Base-by-base conservation (phyloP, 2,888 invertebrate species). In the Zelleria hepariella region DNA sequence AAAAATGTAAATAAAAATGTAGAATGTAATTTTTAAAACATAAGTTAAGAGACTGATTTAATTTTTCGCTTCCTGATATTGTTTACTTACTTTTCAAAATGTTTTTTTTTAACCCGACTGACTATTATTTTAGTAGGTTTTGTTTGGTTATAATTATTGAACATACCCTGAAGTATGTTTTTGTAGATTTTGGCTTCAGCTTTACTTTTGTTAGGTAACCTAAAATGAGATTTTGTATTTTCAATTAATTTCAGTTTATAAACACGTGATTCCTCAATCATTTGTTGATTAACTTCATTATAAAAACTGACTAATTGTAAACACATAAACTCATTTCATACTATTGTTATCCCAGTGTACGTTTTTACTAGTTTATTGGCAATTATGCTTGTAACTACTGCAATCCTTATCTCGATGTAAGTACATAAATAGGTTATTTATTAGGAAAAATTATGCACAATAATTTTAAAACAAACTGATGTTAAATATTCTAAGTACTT, bases 41-140 rank as follows among this genome's bases (percentile, higher is more conserved):
- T 83, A 83, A 81, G 77, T 76, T 85, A 82, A 86, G 79, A 81
- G 87, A 87, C 87, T 87, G 87, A 87, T 84, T 86, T 82, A 77
- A 77, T 82, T 82, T 82, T 61, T 24, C 58, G 57, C 32, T 42
- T 10, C 10, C 32, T 42, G 32, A 42, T 42, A 15, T 42, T 42
- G 32, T 42, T 10, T 42, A 10, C 21, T 65, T 60, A 70, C 68
- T 69, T 61, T 57, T 61, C 60, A 68, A 64, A 65, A 68, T 67
- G 67, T 66, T 70, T 65, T 68, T 66, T 68, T 69, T 73, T 82
- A 76, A 80, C 75, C 32, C 73, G 82, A 82, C 80, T 81, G 83
- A 83, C 77, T 65, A 74, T 72, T 70, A 71, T 64, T 66, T 73
- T 72, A 70, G 69, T 68, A 64, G 65, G 67, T 66, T 66, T 68